Percentiles rank a stretch among this genome's conserved stretches.
These are phyloP conservation scores for Salvelinus alpinus DNA, from an alignment of 2,113 vertebrate genomes.

Conservation along the genomic window DNA sequence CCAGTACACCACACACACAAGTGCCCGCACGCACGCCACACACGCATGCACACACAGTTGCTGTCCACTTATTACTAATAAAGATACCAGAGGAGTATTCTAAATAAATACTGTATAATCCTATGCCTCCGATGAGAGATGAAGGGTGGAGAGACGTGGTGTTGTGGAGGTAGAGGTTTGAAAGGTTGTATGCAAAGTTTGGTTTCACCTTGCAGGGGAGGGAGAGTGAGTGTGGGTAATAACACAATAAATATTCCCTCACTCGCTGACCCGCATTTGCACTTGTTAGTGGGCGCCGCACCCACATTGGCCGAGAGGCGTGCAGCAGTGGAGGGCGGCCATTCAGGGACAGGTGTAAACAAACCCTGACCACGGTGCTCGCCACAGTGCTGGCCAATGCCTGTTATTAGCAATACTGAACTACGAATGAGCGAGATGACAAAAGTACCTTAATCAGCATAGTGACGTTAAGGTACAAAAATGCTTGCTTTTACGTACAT, in stretches of 20 bases:
- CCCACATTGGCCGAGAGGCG: slow-evolving; percentile 2
- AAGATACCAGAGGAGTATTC: slow-evolving; percentile 65
- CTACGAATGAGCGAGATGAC: neutral
- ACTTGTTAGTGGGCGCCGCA: slow-evolving; percentile 35
- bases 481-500: too few species aligned
- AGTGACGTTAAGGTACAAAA: too few species aligned
- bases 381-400: neutral
- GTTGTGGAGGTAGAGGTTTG: slow-evolving; percentile 21
- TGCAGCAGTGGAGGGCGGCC: neutral
- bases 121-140: slow-evolving; percentile 17
- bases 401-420: neutral
- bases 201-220: slow-evolving; percentile 47
- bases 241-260: slow-evolving; percentile 51
- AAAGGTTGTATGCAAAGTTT: slow-evolving; percentile 61
- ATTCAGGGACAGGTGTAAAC: slow-evolving; percentile 11
- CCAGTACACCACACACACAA: slow-evolving; percentile 17
- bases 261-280: slow-evolving; percentile 46
- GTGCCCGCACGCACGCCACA: neutral
- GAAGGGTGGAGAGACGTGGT: slow-evolving; percentile 8
- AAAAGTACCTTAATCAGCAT: too few species aligned
- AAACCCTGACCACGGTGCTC: neutral
- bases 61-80: slow-evolving; percentile 44
- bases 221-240: slow-evolving; percentile 34
- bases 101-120: slow-evolving; percentile 33
- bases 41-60: neutral